phyloP scores from a whole-genome alignment of 2,888 invertebrate species.

The Epirrhoe alternata region DNA sequence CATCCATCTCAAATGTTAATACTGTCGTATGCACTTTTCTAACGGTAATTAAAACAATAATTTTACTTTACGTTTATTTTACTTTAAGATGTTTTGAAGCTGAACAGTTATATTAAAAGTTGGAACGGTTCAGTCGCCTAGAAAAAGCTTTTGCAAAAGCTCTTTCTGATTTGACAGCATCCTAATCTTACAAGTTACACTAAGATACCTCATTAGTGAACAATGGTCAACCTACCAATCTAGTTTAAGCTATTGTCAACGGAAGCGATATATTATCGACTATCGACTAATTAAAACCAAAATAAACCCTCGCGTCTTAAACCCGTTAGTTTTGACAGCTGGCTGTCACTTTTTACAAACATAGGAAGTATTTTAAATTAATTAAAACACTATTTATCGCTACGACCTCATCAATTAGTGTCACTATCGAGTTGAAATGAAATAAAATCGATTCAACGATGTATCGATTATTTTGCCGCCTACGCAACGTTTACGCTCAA shows the following conservation, averaged over 20 bases:
- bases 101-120: background rate
- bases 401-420: slow-evolving; percentile 70
- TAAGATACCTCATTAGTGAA: slow-evolving; percentile 23
- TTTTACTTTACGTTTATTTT: too few relatives aligned
- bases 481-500: slow-evolving; percentile 59
- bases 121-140: background rate
- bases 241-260: slow-evolving; percentile 52
- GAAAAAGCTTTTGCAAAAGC: background rate
- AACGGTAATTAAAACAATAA: too few relatives aligned
- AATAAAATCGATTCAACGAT: slow-evolving; percentile 64
- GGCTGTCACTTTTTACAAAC: slow-evolving; percentile 59
- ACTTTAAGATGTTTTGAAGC: background rate
- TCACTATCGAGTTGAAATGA: slow-evolving; percentile 60
- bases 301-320: slow-evolving; percentile 50
- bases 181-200: slow-evolving; percentile 1
- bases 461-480: slow-evolving; percentile 57
- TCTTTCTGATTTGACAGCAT: slow-evolving; percentile 13
- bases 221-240: slow-evolving; percentile 12
- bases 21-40: too few relatives aligned
- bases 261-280: slow-evolving; percentile 63
- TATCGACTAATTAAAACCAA: slow-evolving; percentile 64
- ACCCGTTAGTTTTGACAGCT: slow-evolving; percentile 61
- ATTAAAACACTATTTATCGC: slow-evolving; percentile 66
- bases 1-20: background rate
- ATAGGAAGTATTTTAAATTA: slow-evolving; percentile 65